Base-by-base conservation (phyloP, 2,797 vertebrate species). In the Microchirus variegatus region DNA sequence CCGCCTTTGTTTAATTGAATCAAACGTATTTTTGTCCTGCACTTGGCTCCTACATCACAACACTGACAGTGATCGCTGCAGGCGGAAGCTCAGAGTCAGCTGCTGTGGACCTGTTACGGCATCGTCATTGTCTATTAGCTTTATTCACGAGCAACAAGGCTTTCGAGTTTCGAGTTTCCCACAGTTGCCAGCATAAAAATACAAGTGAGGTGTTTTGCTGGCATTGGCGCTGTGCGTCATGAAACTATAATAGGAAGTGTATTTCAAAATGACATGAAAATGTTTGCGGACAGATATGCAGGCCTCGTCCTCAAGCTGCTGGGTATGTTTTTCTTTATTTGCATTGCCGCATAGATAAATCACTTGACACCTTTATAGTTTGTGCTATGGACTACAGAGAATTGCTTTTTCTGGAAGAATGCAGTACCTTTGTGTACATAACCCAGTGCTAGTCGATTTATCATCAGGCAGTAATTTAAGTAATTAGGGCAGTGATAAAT, bases 401-500 rank as follows among this genome's bases (percentile, higher is more conserved):
- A 79, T 87, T 64, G 80, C 80, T 87, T 90, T 89, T 87, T 85
- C 77, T 78, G 77, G 80, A 82, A 62, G 76, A 79, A 70, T 60
- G 74, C 73, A 48, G 73, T 74, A 66, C 85, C 82, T 84, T 70
- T 88, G 81, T 86, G 82, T 84, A 86, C 76, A 78, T 77, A 89
- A 81, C 58, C 16, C 19, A 12, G 54, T 67, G 80, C 59, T 31
- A 13, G 55, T 64, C 68, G 48, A 87, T 87, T 86, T 82, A 89
- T 90, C 88, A 88, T 78, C 47, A 68, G 53, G 64, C 62, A 77
- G 82, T 82, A 70, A 84, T 84, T 88, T 78, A 81, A 87, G 82
- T 87, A 89, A 89, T 88, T 82, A 89, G 89, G 88, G 63, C 87
- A 78, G 82, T 75, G 71, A 90, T 85, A 85, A 86, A 89, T 91